A percentile compares a stretch with the other conserved stretches of the same genome.
phyloP scores from a whole-genome alignment of 1,140 invertebrate genomes.

The Philotrypesis tridentata region DNA sequence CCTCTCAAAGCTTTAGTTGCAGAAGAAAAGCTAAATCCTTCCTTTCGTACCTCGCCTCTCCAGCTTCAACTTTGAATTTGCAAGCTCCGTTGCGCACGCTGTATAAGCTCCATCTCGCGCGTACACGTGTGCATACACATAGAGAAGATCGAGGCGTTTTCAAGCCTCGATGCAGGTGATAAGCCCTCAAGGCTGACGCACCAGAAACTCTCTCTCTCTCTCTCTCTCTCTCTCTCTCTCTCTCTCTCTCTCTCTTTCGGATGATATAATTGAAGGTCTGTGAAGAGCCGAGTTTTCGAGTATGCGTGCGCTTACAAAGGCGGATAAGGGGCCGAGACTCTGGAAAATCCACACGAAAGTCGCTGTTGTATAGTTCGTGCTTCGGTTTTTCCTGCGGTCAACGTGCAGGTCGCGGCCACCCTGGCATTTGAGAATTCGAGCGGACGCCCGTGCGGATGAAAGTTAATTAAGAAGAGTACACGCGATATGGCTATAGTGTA shows the following conservation, averaged over 20 bases:
- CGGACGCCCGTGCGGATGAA: not conserved
- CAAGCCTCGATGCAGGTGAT: not conserved
- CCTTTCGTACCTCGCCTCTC: not conserved
- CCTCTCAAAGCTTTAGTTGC: too few species aligned
- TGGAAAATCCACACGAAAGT: not conserved
- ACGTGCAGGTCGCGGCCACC: not conserved
- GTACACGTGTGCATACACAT: not conserved
- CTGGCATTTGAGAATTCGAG: not conserved
- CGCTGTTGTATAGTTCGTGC: not conserved
- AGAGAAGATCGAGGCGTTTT: not conserved
- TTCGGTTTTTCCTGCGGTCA: not conserved
- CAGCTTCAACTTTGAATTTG: conserved; percentile 22
- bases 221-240: not conserved
- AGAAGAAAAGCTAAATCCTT: too few species aligned
- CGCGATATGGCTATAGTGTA: too few species aligned
- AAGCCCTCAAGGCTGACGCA: not conserved
- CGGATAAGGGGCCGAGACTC: not conserved
- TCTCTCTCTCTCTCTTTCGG: not conserved
- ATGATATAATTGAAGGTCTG: not conserved
- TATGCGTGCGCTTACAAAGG: not conserved
- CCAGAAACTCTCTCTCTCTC: not conserved
- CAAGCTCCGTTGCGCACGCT: not conserved
- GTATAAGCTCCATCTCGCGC: too few species aligned
- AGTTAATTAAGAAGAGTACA: not conserved
- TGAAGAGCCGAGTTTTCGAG: not conserved